Conservation (phyloP, 2,113 vertebrate species). For the Ciconia stormi region DNA sequence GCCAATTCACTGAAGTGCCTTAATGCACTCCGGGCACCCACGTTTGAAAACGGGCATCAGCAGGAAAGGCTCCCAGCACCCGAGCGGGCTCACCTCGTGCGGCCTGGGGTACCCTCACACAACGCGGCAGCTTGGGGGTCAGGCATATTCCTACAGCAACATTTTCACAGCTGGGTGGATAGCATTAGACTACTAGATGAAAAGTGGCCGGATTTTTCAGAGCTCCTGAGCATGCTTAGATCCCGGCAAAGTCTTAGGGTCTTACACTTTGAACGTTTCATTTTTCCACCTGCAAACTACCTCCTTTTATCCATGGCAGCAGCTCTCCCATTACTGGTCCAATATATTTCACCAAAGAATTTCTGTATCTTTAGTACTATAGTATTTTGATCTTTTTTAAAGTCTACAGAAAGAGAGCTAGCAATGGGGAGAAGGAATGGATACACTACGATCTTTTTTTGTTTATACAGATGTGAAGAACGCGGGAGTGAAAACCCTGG, state of each 20-base stretch:
- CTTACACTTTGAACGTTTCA: neutral
- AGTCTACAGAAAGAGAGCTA: neutral
- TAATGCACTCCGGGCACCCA: fast-evolving
- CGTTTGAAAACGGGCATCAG: fast-evolving
- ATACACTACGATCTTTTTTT: neutral
- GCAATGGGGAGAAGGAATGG: neutral
- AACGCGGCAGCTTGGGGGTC: fast-evolving
- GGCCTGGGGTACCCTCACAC: neutral
- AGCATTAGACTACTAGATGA: neutral
- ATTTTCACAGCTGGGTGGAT: neutral
- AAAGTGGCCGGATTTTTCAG: slow-evolving; percentile 1
- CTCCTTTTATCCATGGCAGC: neutral
- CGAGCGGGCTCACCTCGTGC: fast-evolving
- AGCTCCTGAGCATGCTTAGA: neutral
- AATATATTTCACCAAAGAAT: neutral
- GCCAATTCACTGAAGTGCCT: neutral
- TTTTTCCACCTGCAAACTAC: neutral
- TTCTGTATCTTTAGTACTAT: neutral
- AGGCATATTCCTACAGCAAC: neutral
- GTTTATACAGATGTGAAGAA: slow-evolving; percentile 33
- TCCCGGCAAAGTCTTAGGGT: neutral
- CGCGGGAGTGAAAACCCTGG: neutral
- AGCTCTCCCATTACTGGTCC: neutral
- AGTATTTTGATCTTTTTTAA: slow-evolving; percentile 4
- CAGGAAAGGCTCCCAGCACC: neutral